Evolutionary conservation across 2,797 vertebrate species (phyloP).

Genomic region (Danio jaintianensis): DNA sequence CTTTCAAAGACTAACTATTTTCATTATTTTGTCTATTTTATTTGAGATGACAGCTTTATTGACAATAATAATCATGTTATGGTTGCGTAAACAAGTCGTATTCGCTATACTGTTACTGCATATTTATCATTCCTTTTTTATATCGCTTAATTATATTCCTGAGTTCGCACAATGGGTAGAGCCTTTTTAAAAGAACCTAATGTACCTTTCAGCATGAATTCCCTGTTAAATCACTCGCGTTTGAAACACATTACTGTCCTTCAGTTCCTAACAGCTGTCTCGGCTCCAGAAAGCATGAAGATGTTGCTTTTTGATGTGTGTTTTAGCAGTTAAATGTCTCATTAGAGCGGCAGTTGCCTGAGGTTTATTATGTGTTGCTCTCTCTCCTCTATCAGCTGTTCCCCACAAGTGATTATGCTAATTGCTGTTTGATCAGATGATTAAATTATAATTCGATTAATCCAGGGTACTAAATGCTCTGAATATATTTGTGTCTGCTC

Average conservation of each 20-base stretch:
- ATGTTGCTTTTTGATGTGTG: slow-evolving; percentile 73
- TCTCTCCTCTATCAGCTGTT: slow-evolving; percentile 81
- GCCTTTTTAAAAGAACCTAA: neutral
- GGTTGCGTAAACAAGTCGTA: neutral
- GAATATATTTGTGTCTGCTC: slow-evolving; percentile 84
- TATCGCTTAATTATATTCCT: neutral
- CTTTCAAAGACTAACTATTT: no score
- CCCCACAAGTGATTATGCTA: slow-evolving; percentile 92
- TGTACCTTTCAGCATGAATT: neutral
- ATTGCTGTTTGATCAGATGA: slow-evolving; percentile 96
- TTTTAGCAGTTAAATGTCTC: slow-evolving; percentile 75
- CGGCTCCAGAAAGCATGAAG: slow-evolving; percentile 65
- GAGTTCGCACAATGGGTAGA: neutral
- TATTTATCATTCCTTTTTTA: neutral
- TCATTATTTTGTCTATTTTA: neutral
- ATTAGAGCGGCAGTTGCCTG: slow-evolving; percentile 77
- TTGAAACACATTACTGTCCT: slow-evolving; percentile 63
- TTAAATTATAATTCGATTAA: slow-evolving; percentile 92
- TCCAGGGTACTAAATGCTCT: slow-evolving; percentile 84
- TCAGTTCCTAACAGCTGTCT: slow-evolving; percentile 60
- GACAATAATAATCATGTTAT: neutral
- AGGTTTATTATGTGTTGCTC: slow-evolving; percentile 81
- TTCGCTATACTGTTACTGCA: neutral
- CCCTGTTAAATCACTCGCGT: slow-evolving; percentile 54
- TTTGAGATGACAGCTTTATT: neutral